Percentiles rank a stretch among this genome's conserved stretches.
Evolutionary conservation across 1,140 invertebrate genomes (phyloP).

Genomic region (Drosophila miranda): DNA sequence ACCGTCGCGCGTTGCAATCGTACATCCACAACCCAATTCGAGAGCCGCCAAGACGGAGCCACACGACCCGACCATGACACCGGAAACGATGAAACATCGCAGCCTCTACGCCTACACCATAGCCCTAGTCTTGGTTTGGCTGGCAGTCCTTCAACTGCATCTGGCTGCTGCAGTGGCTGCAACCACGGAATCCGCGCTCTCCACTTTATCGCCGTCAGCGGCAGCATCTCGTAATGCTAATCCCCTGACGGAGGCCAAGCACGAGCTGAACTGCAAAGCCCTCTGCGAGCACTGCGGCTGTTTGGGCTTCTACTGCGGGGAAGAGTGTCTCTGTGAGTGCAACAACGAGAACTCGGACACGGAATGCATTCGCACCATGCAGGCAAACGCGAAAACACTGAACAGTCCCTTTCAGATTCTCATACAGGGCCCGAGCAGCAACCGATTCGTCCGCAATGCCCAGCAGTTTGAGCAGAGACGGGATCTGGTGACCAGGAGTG

Average conservation of each 20-base stretch:
- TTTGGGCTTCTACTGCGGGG: constrained; percentile 79
- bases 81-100: constrained; percentile 25
- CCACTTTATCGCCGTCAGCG: constrained; percentile 7
- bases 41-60: constrained; percentile 24
- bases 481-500: constrained; percentile 27
- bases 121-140: constrained; percentile 45
- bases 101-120: constrained; percentile 22
- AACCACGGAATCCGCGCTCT: constrained; percentile 8
- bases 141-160: constrained; percentile 33
- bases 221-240: constrained; percentile 24
- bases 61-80: constrained; percentile 44
- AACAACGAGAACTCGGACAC: constrained; percentile 73
- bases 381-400: constrained; percentile 58
- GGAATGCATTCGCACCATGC: constrained; percentile 74
- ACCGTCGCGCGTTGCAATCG: constrained; percentile 24
- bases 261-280: constrained; percentile 70
- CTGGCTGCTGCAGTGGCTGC: constrained; percentile 8
- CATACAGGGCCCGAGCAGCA: constrained; percentile 75
- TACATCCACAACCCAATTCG: constrained; percentile 47
- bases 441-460: constrained; percentile 75
- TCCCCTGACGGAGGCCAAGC: constrained; percentile 55
- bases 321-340: constrained; percentile 81
- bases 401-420: constrained; percentile 71
- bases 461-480: constrained; percentile 69
- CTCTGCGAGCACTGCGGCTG: constrained; percentile 77